Percentiles rank a stretch among this genome's conserved stretches.
Evolutionary conservation across 2,113 vertebrate species (phyloP).

Genomic region (Grantiella picta): DNA sequence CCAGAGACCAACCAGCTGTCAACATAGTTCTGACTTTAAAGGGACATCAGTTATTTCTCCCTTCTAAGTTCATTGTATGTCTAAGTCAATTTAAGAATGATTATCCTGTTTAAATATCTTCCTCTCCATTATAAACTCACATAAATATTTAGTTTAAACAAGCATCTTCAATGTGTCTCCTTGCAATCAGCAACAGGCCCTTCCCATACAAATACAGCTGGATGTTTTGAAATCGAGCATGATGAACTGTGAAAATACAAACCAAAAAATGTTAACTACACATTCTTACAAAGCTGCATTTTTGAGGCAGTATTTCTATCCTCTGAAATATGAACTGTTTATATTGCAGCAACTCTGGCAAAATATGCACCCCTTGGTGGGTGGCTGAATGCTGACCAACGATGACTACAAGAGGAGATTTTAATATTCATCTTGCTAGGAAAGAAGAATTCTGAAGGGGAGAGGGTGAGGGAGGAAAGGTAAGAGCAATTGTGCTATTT

Average conservation of each 20-base stretch:
- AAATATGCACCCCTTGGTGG: not conserved
- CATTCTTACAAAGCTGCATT: not conserved
- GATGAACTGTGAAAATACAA: constrained; percentile 14
- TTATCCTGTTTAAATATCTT: constrained; percentile 17
- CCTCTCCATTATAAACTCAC: not conserved
- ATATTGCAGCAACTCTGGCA: not conserved
- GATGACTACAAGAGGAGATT: not conserved
- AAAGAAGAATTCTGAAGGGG: not conserved
- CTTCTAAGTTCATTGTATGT: not conserved
- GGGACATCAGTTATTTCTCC: not conserved
- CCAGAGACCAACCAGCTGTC: not conserved
- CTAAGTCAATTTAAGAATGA: not conserved
- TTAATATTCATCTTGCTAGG: not conserved
- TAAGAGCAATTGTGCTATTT: not conserved
- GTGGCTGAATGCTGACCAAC: not conserved
- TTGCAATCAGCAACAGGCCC: not conserved
- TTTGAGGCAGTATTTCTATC: not conserved
- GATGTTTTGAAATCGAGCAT: not conserved
- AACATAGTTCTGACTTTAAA: not conserved
- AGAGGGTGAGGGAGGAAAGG: not conserved
- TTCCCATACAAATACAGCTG: constrained; percentile 7
- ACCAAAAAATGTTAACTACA: not conserved
- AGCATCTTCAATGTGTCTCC: not conserved
- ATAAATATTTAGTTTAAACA: constrained; percentile 33
- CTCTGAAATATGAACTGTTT: not conserved